Conservation (phyloP, 2,888 invertebrate genomes). For the Drosophila nr. perissopoda region DNA sequence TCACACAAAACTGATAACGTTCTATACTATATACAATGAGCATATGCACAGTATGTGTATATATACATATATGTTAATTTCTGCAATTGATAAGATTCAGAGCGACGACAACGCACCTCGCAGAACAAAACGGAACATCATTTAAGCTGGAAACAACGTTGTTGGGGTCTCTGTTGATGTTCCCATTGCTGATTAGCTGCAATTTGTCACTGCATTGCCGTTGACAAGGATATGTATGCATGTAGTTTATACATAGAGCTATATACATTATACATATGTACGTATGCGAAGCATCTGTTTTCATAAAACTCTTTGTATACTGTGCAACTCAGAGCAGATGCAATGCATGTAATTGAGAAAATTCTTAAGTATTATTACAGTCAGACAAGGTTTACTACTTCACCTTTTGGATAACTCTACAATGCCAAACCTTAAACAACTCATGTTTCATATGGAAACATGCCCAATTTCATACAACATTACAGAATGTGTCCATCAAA, state of each 20-base stretch:
- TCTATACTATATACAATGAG: slow-evolving; percentile 12
- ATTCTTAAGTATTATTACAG: background rate
- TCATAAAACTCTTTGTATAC: slow-evolving; percentile 15
- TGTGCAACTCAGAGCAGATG: background rate
- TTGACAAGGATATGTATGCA: slow-evolving; percentile 69
- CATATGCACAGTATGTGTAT: slow-evolving; percentile 26
- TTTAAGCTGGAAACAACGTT: slow-evolving; percentile 23
- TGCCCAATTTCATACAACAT: background rate
- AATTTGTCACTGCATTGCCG: slow-evolving; percentile 64
- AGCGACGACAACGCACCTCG: slow-evolving; percentile 38
- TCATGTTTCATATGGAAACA: background rate
- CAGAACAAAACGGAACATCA: slow-evolving; percentile 37
- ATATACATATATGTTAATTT: slow-evolving; percentile 55
- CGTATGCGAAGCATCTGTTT: slow-evolving; percentile 2
- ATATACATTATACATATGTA: slow-evolving; percentile 1
- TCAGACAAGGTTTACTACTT: background rate
- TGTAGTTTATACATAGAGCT: slow-evolving; percentile 21
- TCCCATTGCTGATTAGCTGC: slow-evolving; percentile 65
- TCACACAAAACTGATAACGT: slow-evolving; percentile 55
- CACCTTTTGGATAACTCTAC: background rate
- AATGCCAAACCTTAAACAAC: background rate
- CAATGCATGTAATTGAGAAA: background rate
- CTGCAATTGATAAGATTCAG: slow-evolving; percentile 69
- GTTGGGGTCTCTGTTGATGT: slow-evolving; percentile 23
- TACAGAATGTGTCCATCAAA: background rate